Evolutionary conservation across 2,888 invertebrate genomes (phyloP).

Genomic region (Isoperla grammatica): DNA sequence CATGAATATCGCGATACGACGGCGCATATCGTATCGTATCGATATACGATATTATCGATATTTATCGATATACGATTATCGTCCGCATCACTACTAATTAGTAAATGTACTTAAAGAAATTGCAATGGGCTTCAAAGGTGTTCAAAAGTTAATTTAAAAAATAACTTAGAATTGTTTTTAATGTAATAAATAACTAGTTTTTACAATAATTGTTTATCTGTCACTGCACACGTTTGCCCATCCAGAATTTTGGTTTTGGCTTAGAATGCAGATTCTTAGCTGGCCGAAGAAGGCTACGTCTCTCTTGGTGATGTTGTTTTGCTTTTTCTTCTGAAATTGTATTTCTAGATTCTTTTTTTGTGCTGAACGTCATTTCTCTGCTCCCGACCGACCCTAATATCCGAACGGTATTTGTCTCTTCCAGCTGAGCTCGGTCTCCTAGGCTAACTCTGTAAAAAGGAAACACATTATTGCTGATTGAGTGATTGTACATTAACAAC

Average conservation of each 20-base stretch:
- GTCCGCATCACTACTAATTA: no score
- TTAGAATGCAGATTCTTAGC: constrained; percentile 21
- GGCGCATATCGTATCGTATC: no score
- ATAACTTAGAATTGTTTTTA: no score
- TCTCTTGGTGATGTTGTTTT: constrained; percentile 25
- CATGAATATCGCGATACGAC: no score
- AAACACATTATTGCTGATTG: no score
- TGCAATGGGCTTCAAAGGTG: no score
- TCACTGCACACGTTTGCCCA: constrained; percentile 10
- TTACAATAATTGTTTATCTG: not conserved
- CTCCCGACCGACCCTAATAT: constrained; percentile 61
- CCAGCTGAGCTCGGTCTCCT: constrained; percentile 64
- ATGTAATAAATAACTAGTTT: not conserved
- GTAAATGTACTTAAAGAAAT: no score
- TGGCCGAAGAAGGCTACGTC: constrained; percentile 23
- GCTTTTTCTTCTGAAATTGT: constrained; percentile 7
- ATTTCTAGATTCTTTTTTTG: constrained; percentile 42
- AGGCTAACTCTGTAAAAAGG: constrained; percentile 56
- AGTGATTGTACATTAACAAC: no score
- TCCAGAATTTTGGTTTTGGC: constrained; percentile 21
- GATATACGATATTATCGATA: no score
- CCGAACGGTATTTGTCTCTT: constrained; percentile 50
- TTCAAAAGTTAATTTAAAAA: no score
- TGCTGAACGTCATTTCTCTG: constrained; percentile 72
- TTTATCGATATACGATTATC: no score